Conservation (phyloP, 2,797 vertebrate genomes). For the Vultur gryphus region DNA sequence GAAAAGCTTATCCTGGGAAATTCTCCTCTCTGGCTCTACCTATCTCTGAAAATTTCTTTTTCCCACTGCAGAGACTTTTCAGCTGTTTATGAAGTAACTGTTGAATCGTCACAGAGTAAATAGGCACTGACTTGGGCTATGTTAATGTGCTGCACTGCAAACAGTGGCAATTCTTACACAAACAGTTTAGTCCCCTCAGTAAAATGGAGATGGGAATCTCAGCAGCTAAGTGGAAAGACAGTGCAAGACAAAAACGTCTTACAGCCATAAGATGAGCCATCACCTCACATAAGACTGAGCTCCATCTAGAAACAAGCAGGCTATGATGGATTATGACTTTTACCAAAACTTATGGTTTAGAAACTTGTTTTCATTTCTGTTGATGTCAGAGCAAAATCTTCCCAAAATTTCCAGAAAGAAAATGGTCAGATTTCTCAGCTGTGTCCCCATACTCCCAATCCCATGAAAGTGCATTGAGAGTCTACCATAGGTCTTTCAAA, state of each 20-base stretch:
- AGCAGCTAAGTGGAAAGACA: neutral
- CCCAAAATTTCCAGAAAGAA: neutral
- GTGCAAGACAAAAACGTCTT: fast-evolving
- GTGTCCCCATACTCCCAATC: neutral
- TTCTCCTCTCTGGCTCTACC: neutral
- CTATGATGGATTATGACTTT: neutral
- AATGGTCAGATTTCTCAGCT: neutral
- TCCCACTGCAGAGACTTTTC: neutral
- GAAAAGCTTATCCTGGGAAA: neutral
- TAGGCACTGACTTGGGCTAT: neutral
- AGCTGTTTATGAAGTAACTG: neutral
- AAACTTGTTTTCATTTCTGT: neutral
- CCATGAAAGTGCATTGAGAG: neutral
- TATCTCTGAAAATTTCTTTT: neutral
- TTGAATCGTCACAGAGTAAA: neutral
- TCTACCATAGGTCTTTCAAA: neutral
- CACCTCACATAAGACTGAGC: neutral
- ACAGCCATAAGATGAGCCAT: neutral
- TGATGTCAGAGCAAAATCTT: neutral
- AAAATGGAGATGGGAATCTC: neutral
- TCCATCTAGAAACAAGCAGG: neutral
- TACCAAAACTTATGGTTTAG: neutral
- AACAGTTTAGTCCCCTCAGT: neutral
- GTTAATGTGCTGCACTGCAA: neutral
- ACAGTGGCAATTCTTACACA: neutral